Base-by-base conservation (phyloP, 1,140 invertebrate species). In the Tetramorium alpestre region DNA sequence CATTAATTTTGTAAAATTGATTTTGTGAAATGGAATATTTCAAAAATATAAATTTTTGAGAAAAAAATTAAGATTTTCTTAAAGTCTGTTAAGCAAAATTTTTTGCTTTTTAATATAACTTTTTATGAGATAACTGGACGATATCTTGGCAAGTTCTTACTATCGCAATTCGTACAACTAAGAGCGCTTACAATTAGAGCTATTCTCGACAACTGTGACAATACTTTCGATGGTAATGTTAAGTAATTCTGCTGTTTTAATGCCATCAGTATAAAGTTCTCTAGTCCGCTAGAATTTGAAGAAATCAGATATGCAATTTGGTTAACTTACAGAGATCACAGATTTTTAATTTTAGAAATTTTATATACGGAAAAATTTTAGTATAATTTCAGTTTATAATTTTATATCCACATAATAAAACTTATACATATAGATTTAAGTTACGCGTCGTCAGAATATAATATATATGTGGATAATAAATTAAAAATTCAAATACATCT, bases 141-240 rank as follows among this genome's bases (percentile, higher is more conserved):
- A 88, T 73, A 87, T 56, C 51, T 54, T 44, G 38, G 28, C 25
- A 54, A 33, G 65, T 62, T 49, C 38, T 85, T 73, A 44, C 38
- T 47, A 60, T 81, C 51, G 70, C 44, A 69, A 90, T 88, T 86
- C 70, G 62, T 88, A 91, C 84, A 90, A 60, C 72, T 62, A 33
- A 70, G 25, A 54, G 18, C 3, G n/a, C 51, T 54, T 51, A 10
- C 1, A 44, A 10, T 22, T n/a, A 54, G 77, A 84, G 84, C 78
- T 60, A 56, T 91, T 91, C 75, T 87, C 84, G 51, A 78, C 87
- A 91, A 90, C 84, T 91, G 89, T 87, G 89, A 90, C 82, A 88
- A 88, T 86, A 67, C 49, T 54, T 41, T 49, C 41, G 54, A 77
- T 56, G 41, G 33, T 72, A 72, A 78, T 54, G 65, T 73, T 58